Evolutionary conservation across 2,113 vertebrate genomes (phyloP).

Genomic region (Mionectes macconnelli): DNA sequence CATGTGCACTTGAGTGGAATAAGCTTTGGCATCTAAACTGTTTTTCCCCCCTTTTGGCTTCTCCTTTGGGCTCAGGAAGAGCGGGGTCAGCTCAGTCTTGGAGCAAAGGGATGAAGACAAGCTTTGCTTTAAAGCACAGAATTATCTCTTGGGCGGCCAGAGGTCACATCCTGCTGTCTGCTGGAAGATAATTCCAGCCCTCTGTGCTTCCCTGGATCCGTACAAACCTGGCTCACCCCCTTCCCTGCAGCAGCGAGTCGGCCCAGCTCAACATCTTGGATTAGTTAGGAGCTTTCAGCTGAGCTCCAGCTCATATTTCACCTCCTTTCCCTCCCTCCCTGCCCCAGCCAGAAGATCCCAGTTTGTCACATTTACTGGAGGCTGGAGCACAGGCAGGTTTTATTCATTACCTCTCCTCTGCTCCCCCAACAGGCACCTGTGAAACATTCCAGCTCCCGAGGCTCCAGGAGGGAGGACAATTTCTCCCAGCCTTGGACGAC

Average conservation of each 20-base stretch:
- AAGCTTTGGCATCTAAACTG: background rate
- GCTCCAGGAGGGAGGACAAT: slow-evolving; percentile 33
- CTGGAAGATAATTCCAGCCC: background rate
- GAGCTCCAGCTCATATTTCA: slow-evolving; percentile 75
- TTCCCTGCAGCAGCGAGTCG: background rate
- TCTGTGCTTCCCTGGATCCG: background rate
- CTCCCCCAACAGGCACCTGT: slow-evolving; percentile 68
- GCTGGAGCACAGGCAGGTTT: slow-evolving; percentile 64
- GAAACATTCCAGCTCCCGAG: slow-evolving; percentile 47
- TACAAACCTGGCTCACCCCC: background rate
- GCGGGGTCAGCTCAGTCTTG: background rate
- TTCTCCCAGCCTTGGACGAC: background rate
- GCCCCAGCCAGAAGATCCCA: slow-evolving; percentile 23
- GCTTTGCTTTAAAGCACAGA: background rate
- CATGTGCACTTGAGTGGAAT: background rate
- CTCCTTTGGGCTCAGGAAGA: background rate
- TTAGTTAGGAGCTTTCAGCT: slow-evolving; percentile 67
- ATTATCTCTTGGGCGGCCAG: background rate
- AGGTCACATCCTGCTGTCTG: slow-evolving; percentile 36
- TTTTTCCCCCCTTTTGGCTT: background rate
- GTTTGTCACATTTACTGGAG: slow-evolving; percentile 68
- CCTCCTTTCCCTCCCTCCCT: background rate
- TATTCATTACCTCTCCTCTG: slow-evolving; percentile 74
- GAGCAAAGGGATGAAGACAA: background rate
- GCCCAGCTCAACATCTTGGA: slow-evolving; percentile 64